Conservation (phyloP, 1,140 invertebrate genomes). For the Temnothorax longispinosus region DNA sequence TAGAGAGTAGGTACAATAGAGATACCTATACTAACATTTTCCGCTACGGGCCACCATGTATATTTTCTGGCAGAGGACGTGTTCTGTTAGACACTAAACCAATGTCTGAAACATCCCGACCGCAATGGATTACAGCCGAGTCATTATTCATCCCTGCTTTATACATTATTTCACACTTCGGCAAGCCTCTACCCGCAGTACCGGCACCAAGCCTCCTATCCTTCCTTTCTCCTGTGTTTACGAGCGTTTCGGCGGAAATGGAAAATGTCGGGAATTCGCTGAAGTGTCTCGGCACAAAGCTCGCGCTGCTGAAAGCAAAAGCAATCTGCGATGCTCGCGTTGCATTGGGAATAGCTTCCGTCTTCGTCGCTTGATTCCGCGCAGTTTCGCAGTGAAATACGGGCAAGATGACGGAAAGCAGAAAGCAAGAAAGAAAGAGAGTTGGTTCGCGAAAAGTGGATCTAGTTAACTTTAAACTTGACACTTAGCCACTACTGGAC, state of each 20-base stretch:
- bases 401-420: neutral
- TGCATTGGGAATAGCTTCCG: slow-evolving; percentile 67
- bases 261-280: slow-evolving; percentile 72
- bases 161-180: slow-evolving; percentile 70
- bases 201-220: neutral
- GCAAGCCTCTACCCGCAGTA: slow-evolving; percentile 28
- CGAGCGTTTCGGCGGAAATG: slow-evolving; percentile 68
- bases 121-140: slow-evolving; percentile 55
- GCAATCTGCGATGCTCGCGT: slow-evolving; percentile 63
- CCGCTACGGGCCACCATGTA: neutral
- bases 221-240: slow-evolving; percentile 60
- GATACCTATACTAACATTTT: neutral
- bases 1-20: too few relatives aligned
- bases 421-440: neutral
- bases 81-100: slow-evolving; percentile 27
- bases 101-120: neutral
- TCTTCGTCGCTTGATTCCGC: slow-evolving; percentile 50
- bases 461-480: slow-evolving; percentile 45
- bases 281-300: slow-evolving; percentile 62
- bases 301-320: slow-evolving; percentile 55
- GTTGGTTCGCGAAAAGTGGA: neutral
- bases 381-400: slow-evolving; percentile 22
- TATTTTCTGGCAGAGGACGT: neutral
- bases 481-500: neutral
- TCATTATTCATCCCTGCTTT: slow-evolving; percentile 68